These are phyloP conservation scores for Xenotilapia flavipinnis DNA, from an alignment of 2,113 vertebrate species.

Conservation along the genomic window DNA sequence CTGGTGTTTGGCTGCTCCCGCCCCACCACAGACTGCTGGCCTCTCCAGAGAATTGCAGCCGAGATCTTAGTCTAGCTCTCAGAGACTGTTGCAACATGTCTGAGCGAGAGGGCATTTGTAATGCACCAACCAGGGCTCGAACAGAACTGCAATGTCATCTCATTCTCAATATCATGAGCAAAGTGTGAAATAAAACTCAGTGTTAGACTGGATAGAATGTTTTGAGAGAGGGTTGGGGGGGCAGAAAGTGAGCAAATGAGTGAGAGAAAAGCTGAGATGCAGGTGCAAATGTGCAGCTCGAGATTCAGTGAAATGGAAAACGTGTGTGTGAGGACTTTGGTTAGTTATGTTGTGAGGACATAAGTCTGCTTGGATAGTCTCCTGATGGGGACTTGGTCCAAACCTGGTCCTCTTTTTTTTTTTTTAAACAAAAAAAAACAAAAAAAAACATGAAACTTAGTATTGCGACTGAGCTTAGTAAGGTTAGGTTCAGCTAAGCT, in stretches of 20 bases:
- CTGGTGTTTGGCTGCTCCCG: background rate
- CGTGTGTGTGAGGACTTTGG: background rate
- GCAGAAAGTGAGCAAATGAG: constrained; percentile 2
- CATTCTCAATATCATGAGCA: constrained; percentile 16
- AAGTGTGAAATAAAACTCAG: constrained; percentile 15
- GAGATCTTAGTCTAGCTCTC: constrained; percentile 12
- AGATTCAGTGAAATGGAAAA: background rate
- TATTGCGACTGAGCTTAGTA: background rate
- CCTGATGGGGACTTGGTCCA: background rate
- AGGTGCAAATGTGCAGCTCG: background rate
- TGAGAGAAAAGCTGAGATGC: background rate
- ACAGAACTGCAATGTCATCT: background rate
- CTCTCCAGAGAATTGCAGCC: constrained; percentile 11
- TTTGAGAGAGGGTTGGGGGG: background rate
- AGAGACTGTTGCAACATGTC: too few relatives aligned
- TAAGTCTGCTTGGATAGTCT: background rate
- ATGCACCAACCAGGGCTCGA: background rate
- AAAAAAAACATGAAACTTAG: background rate
- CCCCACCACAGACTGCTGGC: constrained; percentile 18
- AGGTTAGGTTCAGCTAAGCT: background rate
- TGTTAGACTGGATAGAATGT: background rate
- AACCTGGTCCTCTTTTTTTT: background rate
- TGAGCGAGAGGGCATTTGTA: constrained; percentile 28
- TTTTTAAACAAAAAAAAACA: background rate
- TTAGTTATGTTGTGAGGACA: background rate